phyloP scores from a whole-genome alignment of 2,888 invertebrate species.

The Antheraea yamamai region DNA sequence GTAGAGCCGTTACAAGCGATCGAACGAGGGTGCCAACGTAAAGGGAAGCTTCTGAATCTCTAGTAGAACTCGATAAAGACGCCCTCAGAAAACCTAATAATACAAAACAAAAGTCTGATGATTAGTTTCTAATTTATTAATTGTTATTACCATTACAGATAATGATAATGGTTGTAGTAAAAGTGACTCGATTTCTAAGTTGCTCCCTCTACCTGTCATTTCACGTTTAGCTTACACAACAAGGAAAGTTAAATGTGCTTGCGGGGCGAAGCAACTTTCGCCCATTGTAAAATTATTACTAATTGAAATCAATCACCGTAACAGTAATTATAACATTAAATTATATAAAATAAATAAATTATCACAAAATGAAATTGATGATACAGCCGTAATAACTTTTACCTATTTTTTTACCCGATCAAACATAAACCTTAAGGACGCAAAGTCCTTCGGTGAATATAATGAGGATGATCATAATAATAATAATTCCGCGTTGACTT shows the following conservation, averaged over 20 bases:
- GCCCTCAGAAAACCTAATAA: constrained; percentile 41
- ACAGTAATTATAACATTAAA: constrained; percentile 6
- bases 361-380: background rate
- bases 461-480: constrained; percentile 53
- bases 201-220: constrained; percentile 74
- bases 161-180: constrained; percentile 61
- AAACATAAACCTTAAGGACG: constrained; percentile 55
- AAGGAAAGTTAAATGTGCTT: constrained; percentile 78
- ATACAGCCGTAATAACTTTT: constrained; percentile 29
- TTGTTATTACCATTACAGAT: constrained; percentile 44
- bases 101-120: constrained; percentile 33
- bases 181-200: constrained; percentile 75
- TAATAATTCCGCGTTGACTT: constrained; percentile 80
- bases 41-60: constrained; percentile 44
- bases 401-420: constrained; percentile 54
- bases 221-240: constrained; percentile 78
- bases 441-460: constrained; percentile 72
- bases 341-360: background rate
- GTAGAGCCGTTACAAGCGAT: constrained; percentile 51
- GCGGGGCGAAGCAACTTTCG: constrained; percentile 76
- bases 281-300: constrained; percentile 64
- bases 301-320: constrained; percentile 43
- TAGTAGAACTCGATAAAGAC: constrained; percentile 52
- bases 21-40: constrained; percentile 67
- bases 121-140: constrained; percentile 39